These are phyloP conservation scores for Brachionus plicatilis DNA, from an alignment of 1,140 invertebrate species.

Conservation along the genomic window DNA sequence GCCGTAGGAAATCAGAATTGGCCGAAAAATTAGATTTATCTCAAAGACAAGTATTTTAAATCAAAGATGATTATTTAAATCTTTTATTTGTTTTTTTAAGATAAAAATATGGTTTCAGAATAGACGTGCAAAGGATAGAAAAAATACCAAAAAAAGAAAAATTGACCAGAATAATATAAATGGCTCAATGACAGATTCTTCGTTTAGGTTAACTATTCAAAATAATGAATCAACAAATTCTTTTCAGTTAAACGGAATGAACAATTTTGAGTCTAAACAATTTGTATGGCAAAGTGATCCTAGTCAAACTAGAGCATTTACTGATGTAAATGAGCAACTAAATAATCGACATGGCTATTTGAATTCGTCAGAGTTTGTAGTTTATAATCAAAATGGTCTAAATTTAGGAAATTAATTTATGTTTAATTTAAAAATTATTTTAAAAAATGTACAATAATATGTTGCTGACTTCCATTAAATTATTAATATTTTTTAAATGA, in stretches of 20 bases:
- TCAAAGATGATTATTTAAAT: neutral
- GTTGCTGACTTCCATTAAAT: neutral
- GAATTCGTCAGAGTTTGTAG: neutral
- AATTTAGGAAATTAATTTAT: neutral
- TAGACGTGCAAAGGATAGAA: constrained; percentile 40
- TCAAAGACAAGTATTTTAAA: constrained; percentile 73
- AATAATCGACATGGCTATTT: neutral
- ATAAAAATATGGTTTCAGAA: constrained; percentile 42
- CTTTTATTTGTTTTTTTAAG: neutral
- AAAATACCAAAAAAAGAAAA: constrained; percentile 22
- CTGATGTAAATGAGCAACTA: neutral
- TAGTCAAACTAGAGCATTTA: neutral
- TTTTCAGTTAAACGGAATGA: neutral
- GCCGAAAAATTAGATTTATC: constrained; percentile 74
- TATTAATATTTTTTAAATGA: too few species aligned
- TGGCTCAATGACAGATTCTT: neutral
- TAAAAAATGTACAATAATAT: neutral
- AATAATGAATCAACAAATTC: neutral
- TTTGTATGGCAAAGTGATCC: neutral
- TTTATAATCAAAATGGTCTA: constrained; percentile 20
- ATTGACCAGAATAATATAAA: neutral
- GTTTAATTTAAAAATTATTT: neutral
- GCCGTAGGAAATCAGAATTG: constrained; percentile 83
- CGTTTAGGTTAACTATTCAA: neutral
- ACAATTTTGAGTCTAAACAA: neutral